These are phyloP conservation scores for Nephrotoma flavescens DNA, from an alignment of 2,888 invertebrate genomes.

Conservation along the genomic window DNA sequence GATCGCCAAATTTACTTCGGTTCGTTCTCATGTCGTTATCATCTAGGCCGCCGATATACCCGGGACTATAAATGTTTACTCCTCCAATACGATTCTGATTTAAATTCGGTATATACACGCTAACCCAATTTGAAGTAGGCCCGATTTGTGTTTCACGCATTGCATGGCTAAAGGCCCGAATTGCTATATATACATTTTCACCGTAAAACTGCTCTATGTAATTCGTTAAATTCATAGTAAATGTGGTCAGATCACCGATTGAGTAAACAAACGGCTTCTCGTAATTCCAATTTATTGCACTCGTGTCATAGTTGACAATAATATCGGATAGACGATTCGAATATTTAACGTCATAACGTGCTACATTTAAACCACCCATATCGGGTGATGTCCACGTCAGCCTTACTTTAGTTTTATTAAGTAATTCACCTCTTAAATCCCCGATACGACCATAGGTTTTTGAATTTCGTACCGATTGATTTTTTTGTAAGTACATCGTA, in stretches of 20 bases:
- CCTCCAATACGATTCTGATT: neutral
- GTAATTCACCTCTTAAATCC: conserved; percentile 36
- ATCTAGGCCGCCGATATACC: conserved; percentile 15
- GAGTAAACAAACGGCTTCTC: conserved; percentile 33
- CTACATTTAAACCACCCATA: conserved; percentile 35
- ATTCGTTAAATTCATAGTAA: conserved; percentile 28
- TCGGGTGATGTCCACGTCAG: conserved; percentile 46
- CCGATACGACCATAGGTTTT: conserved; percentile 32
- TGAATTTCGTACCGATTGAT: neutral
- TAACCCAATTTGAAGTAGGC: conserved; percentile 38
- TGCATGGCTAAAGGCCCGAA: conserved; percentile 34
- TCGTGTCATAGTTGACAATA: conserved; percentile 33
- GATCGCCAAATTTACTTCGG: neutral
- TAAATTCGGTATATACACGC: conserved; percentile 31
- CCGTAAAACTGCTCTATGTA: conserved; percentile 33
- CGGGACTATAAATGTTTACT: neutral
- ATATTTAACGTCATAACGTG: conserved; percentile 38
- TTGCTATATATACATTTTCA: conserved; percentile 36
- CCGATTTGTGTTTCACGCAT: conserved; percentile 27
- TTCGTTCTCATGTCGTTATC: conserved; percentile 9
- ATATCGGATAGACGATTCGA: conserved; percentile 31
- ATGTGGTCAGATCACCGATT: conserved; percentile 37
- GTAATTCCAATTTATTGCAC: conserved; percentile 31
- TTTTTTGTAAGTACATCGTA: conserved; percentile 29
- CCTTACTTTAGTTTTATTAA: conserved; percentile 34